Evolutionary conservation across 2,888 invertebrate genomes (phyloP), one percentile per base, ranked within the genome.

Genomic region (Cheilosia grossa): DNA sequence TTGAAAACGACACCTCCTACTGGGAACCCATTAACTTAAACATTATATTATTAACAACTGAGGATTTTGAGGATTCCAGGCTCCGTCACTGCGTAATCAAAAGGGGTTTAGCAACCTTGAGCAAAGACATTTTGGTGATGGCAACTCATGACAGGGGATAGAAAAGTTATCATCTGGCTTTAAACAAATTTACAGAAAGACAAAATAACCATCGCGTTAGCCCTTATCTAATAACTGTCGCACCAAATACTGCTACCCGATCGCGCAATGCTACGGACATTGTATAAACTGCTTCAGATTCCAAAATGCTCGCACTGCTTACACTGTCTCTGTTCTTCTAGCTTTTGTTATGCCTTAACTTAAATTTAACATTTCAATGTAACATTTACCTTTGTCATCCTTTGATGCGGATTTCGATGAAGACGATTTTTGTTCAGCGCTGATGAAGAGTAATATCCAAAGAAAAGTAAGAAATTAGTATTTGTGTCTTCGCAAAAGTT

Each of bases 341-440:
- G 33, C 21, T 47, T 40, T 66, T 58, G 17, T 30, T 54, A n/a
- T 24, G 51, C 13, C 51, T 75, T 67, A 42, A 51, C 75, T 63
- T 73, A 63, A 67, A 67, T 53, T 75, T 79, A 87, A 87, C 79
- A 87, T 80, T 75, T 82, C 58, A 77, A 70, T 78, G 21, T 21
- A 58, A 85, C 87, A 91, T 88, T 91, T 92, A 92, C 92, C 92
- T 92, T 92, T 92, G 78, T 92, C 92, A 87, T 92, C 92, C 89
- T 91, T 92, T 69, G 88, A 90, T 73, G 89, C 88, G 74, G 90
- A 88, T 87, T 91, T 91, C 17, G 88, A 87, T 82, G 88, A 87
- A 30, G 88, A 87, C 30, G 88, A 88, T 88, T 90, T 90, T 87
- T 87, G 89, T 70, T 90, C 90, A 86, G 90, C 89, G 83, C 87